Conservation (phyloP, 2,113 vertebrate genomes). For the Eurystomus gularis region DNA sequence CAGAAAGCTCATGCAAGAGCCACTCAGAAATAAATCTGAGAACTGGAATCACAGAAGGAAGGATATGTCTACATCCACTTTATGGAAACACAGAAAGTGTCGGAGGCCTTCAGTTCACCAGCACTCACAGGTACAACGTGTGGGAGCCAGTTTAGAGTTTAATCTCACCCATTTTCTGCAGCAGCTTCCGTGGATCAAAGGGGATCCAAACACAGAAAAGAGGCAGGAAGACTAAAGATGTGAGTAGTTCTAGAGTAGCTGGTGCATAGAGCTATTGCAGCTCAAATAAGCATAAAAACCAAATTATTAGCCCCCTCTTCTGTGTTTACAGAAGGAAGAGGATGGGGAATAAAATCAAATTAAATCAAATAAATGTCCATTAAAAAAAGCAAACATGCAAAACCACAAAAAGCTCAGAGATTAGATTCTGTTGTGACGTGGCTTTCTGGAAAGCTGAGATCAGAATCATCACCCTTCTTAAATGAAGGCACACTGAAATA, state of each 20-base stretch:
- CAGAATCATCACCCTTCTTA: neutral
- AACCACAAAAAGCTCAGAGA: neutral
- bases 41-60: neutral
- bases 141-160: neutral
- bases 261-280: neutral
- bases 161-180: neutral
- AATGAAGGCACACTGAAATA: neutral
- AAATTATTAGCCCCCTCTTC: neutral
- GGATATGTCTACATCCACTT: neutral
- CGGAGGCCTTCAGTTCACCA: neutral
- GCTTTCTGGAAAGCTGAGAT: neutral
- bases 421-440: neutral
- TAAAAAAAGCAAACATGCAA: neutral
- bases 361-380: neutral
- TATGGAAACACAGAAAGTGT: neutral
- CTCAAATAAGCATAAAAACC: neutral
- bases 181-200: neutral
- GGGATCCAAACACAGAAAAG: neutral
- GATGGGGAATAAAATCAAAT: neutral
- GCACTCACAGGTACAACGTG: neutral
- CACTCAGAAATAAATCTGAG: neutral
- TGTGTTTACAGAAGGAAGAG: neutral
- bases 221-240: neutral
- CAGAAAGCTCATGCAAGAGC: constrained; percentile 11
- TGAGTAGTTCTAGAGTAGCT: neutral